Evolutionary conservation across 92 coral and sea anemone species (phyloP), one percentile per base, ranked within the genome.

Genomic region (Paramuricea clavata): DNA sequence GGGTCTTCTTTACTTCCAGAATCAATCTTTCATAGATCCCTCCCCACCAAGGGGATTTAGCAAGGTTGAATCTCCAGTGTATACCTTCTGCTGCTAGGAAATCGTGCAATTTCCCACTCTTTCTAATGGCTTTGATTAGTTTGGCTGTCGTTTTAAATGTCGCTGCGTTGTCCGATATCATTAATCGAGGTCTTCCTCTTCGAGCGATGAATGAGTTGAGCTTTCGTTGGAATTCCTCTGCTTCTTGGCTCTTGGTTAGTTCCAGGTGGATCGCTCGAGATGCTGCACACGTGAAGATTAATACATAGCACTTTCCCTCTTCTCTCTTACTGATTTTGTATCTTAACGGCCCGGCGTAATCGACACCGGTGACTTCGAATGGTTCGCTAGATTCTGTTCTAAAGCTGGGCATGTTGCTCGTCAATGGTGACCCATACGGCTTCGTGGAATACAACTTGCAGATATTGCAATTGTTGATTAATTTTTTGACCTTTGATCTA

Each of bases 31-130:
- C 87, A 27, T 88, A 82, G 69, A 88, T 59, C 5, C 88, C 88
- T 74, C 91, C 88, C 91, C 88, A 88, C 91, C 91, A 83, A 7
- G 92, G 88, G 47, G 88, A 83, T 36, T 49, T 88, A 12, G 76
- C 81, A 15, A 82, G 69, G 76, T 82, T 82, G 41, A 88, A 87
- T 60, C 61, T 35, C 86, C 86, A 82, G 34, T 73, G 34, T 41
- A 82, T 82, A 19, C 36, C 12, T 25, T 82, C 28, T 13, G 15
- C 15, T 50, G 86, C 86, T 12, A 79, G 84, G 35, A 17, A 36
- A 76, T 83, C 49, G 34, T 83, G 81, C 69, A 71, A 50, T 82
- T 71, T 83, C 70, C 69, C 82, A 76, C 81, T 83, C 50, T 69
- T 83, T 76, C 81, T 70, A 30, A 83, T 83, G 34, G 32, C 68